Base-by-base conservation (phyloP, 2,888 invertebrate genomes). In the Agrochola macilenta region DNA sequence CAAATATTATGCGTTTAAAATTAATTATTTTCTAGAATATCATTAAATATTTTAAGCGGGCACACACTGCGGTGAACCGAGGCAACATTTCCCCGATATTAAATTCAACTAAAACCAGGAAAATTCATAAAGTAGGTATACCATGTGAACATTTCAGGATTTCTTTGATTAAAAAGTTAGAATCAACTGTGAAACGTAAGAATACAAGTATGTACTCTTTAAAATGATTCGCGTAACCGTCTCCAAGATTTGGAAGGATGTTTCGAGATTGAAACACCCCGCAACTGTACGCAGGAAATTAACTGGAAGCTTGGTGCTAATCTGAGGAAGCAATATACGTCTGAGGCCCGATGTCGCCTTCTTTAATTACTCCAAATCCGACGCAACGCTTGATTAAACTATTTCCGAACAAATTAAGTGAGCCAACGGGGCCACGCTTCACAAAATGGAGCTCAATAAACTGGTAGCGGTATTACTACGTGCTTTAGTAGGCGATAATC, bases 321-420 rank as follows among this genome's bases (percentile, higher is more conserved):
- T 95, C 92, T 92, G 87, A 93, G 94, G 93, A 93, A 94, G 94
- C 92, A 94, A 94, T 94, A 92, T 92, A 92, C 91, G 87, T 85
- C 76, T 84, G 87, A 83, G 84, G 83, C 86, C 87, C 85, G 91
- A 88, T 88, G 92, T 90, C 91, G 89, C 87, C 90, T 92, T 94
- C 92, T 93, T 93, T 93, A 94, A 94, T 94, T 92, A 93, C 93
- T 91, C 90, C 90, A 91, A 93, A 93, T 91, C 91, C 89, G 89
- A 90, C 91, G 91, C 90, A 90, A 88, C 87, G 87, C 90, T 92
- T 91, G 93, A 93, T 94, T 94, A 91, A 93, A 93, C 92, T 91
- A 93, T 92, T 94, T 94, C 93, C 91, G 90, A 91, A 90, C 89
- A 90, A 91, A 91, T 93, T 91, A 90, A 89, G 88, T 84, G 88